phyloP scores from a whole-genome alignment of 2,113 vertebrate species.

The Rhea americana region DNA sequence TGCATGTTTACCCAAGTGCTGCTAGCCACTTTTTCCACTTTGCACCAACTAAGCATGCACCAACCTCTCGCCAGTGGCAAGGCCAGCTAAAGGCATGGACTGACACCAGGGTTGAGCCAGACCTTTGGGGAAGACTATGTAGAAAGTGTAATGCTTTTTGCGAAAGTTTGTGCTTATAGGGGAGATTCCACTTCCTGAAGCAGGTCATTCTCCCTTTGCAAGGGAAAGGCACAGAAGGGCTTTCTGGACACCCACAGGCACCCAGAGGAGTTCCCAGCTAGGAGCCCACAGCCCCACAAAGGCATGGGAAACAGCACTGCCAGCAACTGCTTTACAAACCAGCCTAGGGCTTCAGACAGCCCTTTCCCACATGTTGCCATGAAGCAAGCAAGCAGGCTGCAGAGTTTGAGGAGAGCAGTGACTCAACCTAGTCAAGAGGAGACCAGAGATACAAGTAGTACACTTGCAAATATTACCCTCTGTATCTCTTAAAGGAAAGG shows the following conservation, averaged over 20 bases:
- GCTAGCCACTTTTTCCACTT: neutral
- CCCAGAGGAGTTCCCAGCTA: neutral
- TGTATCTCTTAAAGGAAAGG: constrained; percentile 59
- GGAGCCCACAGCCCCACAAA: neutral
- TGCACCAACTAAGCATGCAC: neutral
- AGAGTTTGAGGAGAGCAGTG: neutral
- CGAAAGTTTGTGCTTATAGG: fast-evolving
- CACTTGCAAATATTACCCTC: constrained; percentile 39
- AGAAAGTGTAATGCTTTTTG: neutral
- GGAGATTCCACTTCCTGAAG: neutral
- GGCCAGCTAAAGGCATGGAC: neutral
- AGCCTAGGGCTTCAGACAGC: neutral
- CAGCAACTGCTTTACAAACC: neutral
- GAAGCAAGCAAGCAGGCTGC: constrained; percentile 8
- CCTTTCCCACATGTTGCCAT: constrained; percentile 6
- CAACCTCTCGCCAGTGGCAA: neutral
- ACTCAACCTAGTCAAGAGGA: neutral
- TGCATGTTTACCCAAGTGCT: neutral
- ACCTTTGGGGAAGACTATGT: neutral
- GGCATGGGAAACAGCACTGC: neutral
- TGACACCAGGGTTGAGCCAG: neutral
- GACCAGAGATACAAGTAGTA: neutral
- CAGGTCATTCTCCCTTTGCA: fast-evolving
- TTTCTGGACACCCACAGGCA: neutral
- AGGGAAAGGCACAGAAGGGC: neutral